Base-by-base conservation (phyloP, 2,888 invertebrate species). In the Mellilla xanthometata region DNA sequence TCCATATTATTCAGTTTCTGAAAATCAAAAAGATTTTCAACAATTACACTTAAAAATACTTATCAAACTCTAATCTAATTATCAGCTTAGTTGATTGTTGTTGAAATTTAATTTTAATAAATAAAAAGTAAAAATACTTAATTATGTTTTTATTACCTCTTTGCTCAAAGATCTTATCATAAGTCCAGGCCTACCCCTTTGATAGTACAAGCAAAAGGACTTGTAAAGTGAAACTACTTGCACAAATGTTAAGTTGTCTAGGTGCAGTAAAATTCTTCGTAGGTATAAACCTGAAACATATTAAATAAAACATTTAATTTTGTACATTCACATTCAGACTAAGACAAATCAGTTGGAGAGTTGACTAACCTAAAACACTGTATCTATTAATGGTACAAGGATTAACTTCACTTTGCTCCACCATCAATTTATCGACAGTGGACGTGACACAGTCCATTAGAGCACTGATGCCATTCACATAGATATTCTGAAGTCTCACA, bases 191-290 rank as follows among this genome's bases (percentile, higher is more conserved):
- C 87, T 72, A 26, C 91, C 91, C 64, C 86, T 89, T 58, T 92
- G 91, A 67, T 94, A 94, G 74, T 95, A 96, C 3, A 89, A 74
- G 60, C 93, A 92, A 68, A 94, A 95, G 54, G 93, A 92, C 60
- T 93, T 92, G 69, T 93, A 94, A 13, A 97, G 88, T 24, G 92
- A 90, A 32, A 94, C 94, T 47, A 96, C 93, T 89, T 96, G 95
- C 24, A 95, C 94, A 83, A 97, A 97, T 9, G 95, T 93, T 55
- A 97, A 86, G 72, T 95, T 95, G 65, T 97, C 96, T 69, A 97
- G 93, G 52, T 95, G 93, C 0, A 97, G 89, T 55, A 95, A 92
- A 72, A 97, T 94, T 66, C 97, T 91, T 51, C 97, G 90, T 51
- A 97, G 90, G 77, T 95, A 97, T 55, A 96, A 90, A 19, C 97